Percentiles rank a stretch among this genome's conserved stretches.
Conservation (phyloP, 2,888 invertebrate species). For the Lucinisca nassula region DNA sequence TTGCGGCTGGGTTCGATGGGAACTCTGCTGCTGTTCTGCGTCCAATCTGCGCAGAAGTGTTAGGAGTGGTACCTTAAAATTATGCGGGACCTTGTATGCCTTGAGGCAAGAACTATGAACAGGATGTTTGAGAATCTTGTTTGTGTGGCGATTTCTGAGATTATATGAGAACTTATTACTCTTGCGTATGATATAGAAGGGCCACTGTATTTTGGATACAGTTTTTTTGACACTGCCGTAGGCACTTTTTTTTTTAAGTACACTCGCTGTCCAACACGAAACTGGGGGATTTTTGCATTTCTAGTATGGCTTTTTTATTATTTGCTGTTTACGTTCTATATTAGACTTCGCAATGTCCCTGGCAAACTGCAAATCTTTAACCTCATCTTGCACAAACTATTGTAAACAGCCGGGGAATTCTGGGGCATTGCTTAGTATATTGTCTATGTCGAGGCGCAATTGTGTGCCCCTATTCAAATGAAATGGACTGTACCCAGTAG, state of each 20-base stretch:
- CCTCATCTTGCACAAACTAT: not conserved
- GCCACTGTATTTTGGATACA: slow-evolving; percentile 24
- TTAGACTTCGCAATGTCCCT: slow-evolving; percentile 8
- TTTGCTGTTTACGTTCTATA: slow-evolving; percentile 1
- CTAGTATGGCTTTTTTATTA: slow-evolving; percentile 18
- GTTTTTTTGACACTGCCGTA: slow-evolving; percentile 20
- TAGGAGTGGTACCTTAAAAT: no score
- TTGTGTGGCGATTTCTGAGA: slow-evolving; percentile 8
- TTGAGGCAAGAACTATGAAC: slow-evolving; percentile 9
- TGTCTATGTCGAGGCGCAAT: slow-evolving; percentile 20
- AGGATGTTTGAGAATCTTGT: slow-evolving; percentile 9
- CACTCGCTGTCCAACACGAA: slow-evolving; percentile 22
- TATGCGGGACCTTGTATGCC: not conserved
- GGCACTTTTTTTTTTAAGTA: slow-evolving; percentile 6
- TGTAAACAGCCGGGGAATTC: not conserved
- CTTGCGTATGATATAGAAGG: slow-evolving; percentile 30
- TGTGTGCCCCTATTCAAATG: slow-evolving; percentile 23
- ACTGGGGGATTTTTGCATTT: slow-evolving; percentile 24
- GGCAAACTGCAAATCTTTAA: not conserved
- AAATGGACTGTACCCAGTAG: slow-evolving; percentile 38
- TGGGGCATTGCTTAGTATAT: not conserved
- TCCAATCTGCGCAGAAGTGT: no score
- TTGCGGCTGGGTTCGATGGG: no score
- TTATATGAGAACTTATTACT: slow-evolving; percentile 29
- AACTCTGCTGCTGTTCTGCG: no score